phyloP scores from a whole-genome alignment of 1,140 invertebrate genomes.

The Zaprionus ornatus region DNA sequence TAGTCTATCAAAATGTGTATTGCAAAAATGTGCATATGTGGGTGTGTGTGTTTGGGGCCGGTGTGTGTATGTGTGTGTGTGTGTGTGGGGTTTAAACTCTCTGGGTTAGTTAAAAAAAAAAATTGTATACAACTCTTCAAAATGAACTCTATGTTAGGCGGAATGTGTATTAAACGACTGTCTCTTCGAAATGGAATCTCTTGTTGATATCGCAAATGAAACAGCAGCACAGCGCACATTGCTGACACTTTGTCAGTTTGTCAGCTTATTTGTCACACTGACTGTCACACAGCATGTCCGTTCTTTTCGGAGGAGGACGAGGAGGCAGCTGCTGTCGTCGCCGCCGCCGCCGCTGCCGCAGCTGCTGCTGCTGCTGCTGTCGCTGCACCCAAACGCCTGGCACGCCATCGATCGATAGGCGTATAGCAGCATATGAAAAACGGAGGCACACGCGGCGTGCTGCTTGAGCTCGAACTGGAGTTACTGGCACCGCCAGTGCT shows the following conservation, averaged over 20 bases:
- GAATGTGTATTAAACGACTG: slow-evolving; percentile 60
- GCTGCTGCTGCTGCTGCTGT: slow-evolving; percentile 20
- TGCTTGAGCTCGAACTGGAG: slow-evolving; percentile 30
- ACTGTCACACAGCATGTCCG: slow-evolving; percentile 70
- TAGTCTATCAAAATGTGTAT: slow-evolving; percentile 58
- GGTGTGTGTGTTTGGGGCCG: slow-evolving; percentile 23
- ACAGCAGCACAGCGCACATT: slow-evolving; percentile 54
- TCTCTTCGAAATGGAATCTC: slow-evolving; percentile 77
- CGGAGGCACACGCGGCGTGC: slow-evolving; percentile 52
- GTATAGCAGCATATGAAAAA: slow-evolving; percentile 83
- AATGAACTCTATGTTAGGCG: not conserved
- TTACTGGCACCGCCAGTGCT: slow-evolving; percentile 45
- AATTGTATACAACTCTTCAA: slow-evolving; percentile 46
- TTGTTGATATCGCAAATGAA: slow-evolving; percentile 84
- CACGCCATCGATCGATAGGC: slow-evolving; percentile 80
- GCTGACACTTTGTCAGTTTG: slow-evolving; percentile 14
- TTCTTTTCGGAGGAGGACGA: slow-evolving; percentile 22
- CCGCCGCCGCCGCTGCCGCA: not conserved
- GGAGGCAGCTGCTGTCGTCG: not conserved
- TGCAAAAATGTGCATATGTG: slow-evolving; percentile 67
- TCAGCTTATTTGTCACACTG: slow-evolving; percentile 3
- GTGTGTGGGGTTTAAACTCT: slow-evolving; percentile 9
- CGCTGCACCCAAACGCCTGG: slow-evolving; percentile 55
- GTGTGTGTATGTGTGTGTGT: slow-evolving; percentile 10
- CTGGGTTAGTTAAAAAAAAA: slow-evolving; percentile 52